Conservation (phyloP, 2,888 invertebrate genomes). For the Thereva unica region DNA sequence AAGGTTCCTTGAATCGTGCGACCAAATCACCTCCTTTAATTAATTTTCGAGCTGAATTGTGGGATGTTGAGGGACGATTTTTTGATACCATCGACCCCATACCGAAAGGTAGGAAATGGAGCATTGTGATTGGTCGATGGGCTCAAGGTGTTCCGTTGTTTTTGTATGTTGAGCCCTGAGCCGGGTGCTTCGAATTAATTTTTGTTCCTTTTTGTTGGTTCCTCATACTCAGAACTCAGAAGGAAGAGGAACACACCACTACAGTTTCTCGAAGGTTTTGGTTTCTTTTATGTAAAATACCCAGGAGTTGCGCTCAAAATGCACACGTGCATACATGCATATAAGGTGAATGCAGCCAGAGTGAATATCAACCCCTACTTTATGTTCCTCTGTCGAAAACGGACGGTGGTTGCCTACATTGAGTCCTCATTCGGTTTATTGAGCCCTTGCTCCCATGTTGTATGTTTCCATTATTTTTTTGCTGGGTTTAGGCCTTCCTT, state of each 20-base stretch:
- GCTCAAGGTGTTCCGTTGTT: constrained; percentile 40
- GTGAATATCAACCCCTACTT: constrained; percentile 25
- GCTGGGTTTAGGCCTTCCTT: constrained; percentile 10
- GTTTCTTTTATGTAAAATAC: constrained; percentile 16
- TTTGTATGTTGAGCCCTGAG: constrained; percentile 39
- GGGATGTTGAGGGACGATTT: constrained; percentile 39
- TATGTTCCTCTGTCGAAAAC: constrained; percentile 19
- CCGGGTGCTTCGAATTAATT: constrained; percentile 20
- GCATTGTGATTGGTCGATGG: constrained; percentile 34
- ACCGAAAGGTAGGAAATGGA: constrained; percentile 9
- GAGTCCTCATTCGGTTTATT: constrained; percentile 18
- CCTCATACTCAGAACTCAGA: background rate
- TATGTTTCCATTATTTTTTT: constrained; percentile 30
- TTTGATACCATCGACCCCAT: constrained; percentile 28
- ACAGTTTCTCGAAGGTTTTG: background rate
- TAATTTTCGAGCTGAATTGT: constrained; percentile 33
- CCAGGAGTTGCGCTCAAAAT: constrained; percentile 29
- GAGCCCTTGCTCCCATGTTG: constrained; percentile 4
- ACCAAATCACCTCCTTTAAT: constrained; percentile 19
- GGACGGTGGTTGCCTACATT: constrained; percentile 8
- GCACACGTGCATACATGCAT: constrained; percentile 1
- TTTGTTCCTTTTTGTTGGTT: constrained; percentile 11
- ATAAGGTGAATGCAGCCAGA: constrained; percentile 2
- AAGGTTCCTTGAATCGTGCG: constrained; percentile 20
- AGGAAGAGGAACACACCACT: constrained; percentile 9